Evolutionary conservation across 2,113 vertebrate species (phyloP).

Genomic region (Xenopus borealis): DNA sequence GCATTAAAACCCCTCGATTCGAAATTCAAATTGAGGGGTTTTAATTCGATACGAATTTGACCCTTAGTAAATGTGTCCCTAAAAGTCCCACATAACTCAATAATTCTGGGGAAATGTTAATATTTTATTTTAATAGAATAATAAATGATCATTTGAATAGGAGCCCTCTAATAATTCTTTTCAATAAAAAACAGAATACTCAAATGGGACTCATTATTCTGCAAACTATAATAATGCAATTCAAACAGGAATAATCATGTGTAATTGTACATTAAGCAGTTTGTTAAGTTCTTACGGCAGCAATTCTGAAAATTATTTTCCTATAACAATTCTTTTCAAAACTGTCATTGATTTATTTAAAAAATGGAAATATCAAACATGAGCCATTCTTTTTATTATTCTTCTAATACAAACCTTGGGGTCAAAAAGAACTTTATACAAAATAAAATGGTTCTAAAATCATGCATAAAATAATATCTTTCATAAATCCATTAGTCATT

Average conservation of each 20-base stretch:
- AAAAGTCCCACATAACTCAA: too few relatives aligned
- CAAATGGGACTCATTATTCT: slow-evolving; percentile 56
- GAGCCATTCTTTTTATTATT: not conserved
- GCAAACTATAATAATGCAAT: slow-evolving; percentile 47
- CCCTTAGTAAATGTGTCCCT: too few relatives aligned
- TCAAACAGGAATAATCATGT: slow-evolving; percentile 48
- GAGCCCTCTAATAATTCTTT: slow-evolving; percentile 65
- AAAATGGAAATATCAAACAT: not conserved
- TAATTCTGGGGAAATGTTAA: too few relatives aligned
- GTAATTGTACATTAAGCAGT: slow-evolving; percentile 61
- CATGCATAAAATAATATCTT: too few relatives aligned
- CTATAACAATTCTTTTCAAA: slow-evolving; percentile 21
- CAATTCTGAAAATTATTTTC: slow-evolving; percentile 30
- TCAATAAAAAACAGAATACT: slow-evolving; percentile 63
- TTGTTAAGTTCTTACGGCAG: slow-evolving; percentile 59
- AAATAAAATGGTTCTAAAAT: too few relatives aligned
- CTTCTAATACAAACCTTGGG: too few relatives aligned
- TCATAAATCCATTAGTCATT: too few relatives aligned
- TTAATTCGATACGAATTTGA: too few relatives aligned
- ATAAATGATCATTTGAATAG: slow-evolving; percentile 47
- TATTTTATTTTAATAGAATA: too few relatives aligned
- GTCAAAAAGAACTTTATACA: too few relatives aligned
- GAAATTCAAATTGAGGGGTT: too few relatives aligned
- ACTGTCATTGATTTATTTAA: slow-evolving; percentile 34
- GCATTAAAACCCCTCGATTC: too few relatives aligned